These are phyloP conservation scores for Pyrgilauda ruficollis DNA, from an alignment of 2,113 vertebrate genomes.

Conservation along the genomic window DNA sequence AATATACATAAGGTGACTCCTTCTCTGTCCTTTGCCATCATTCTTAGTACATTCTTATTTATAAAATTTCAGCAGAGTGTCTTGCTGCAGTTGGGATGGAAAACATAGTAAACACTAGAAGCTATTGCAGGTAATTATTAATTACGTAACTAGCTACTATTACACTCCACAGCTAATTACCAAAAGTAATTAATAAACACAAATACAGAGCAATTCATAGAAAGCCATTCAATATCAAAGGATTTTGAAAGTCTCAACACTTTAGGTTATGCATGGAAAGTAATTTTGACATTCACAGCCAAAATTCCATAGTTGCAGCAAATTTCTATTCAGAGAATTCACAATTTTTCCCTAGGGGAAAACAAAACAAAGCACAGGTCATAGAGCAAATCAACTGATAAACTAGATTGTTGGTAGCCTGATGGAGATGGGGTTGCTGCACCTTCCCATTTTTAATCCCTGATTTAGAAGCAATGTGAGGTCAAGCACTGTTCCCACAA, in stretches of 20 bases:
- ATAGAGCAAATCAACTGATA: neutral
- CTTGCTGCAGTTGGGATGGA: neutral
- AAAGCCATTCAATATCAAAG: neutral
- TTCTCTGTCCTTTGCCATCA: neutral
- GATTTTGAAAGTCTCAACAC: neutral
- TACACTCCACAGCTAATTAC: neutral
- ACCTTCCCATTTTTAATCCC: neutral
- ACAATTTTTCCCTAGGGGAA: neutral
- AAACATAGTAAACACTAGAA: neutral
- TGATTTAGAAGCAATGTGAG: neutral
- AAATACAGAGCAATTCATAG: neutral
- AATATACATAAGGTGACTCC: neutral
- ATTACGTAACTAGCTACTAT: neutral
- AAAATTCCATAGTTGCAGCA: neutral
- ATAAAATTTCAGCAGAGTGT: neutral
- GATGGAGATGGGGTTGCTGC: neutral
- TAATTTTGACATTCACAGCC: neutral
- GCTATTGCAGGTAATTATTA: neutral
- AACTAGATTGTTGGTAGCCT: neutral
- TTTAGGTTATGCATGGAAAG: neutral
- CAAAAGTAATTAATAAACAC: neutral
- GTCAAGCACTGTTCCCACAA: neutral
- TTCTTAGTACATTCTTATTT: neutral
- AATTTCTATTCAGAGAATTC: neutral
- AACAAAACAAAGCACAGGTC: neutral